Evolutionary conservation across 2,113 vertebrate species (phyloP), one percentile per base, ranked within the genome.

Genomic region (Chaetodon auriga): DNA sequence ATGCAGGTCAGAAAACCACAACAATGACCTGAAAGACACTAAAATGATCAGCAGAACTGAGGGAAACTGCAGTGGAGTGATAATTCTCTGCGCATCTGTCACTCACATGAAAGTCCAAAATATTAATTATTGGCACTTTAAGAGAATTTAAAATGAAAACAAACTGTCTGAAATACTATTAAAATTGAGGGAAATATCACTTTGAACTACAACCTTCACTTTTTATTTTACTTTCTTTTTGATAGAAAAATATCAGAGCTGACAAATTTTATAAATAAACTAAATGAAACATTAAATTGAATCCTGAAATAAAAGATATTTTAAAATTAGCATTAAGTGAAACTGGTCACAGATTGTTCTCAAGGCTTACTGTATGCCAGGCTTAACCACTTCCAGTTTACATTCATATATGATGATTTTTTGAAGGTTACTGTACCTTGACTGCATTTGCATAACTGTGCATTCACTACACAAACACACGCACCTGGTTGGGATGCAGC

Each of bases 401-500:
- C 38, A 48, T 68, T 25, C 21, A 58, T 21, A 25, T 25, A 18
- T 51, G 14, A 35, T 16, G 0, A 35, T 43, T 18, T 35, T 12
- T n/a, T 60, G 5, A 61, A 46, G 36, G 19, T 62, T 68, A 68
- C 19, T 25, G 5, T 9, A 18, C 6, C 45, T 68, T 7, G 16
- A 41, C 48, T 65, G 16, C 30, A 58, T 43, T 51, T 41, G 46
- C 21, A 81, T 55, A 2, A 38, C 30, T 51, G 18, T 5, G n/a
- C 58, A 51, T 65, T 54, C 76, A 73, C 68, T 23, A 38, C 58
- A 51, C 65, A 60, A 79, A 73, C 68, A 51, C 23, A 68, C 18
- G 38, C 57, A 54, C 35, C 60, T 65, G 35, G 49, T 48, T 38
- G 36, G 49, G 43, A 80, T 68, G 54, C 4, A 51, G 62, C 15